phyloP scores from a whole-genome alignment of 2,888 invertebrate species.

The Heliconius charithonia region DNA sequence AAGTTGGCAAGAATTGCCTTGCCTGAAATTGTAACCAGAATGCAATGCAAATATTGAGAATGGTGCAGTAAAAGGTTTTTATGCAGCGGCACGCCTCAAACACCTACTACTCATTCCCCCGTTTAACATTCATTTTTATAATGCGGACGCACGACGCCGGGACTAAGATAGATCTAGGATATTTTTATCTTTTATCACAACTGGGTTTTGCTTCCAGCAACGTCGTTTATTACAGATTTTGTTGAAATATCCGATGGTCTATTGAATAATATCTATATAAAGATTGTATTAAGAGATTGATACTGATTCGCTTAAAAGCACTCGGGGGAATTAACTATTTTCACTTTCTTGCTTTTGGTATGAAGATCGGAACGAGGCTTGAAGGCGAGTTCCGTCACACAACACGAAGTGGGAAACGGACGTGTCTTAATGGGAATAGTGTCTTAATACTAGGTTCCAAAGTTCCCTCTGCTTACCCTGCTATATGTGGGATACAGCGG shows the following conservation, averaged over 20 bases:
- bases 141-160: slow-evolving; percentile 36
- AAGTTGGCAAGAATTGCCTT: slow-evolving; percentile 64
- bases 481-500: too few species aligned
- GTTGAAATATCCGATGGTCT: neutral
- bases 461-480: too few species aligned
- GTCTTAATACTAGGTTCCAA: too few species aligned
- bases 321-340: too few species aligned
- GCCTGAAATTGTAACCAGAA: slow-evolving; percentile 68
- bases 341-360: too few species aligned
- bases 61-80: slow-evolving; percentile 66
- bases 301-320: too few species aligned
- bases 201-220: neutral
- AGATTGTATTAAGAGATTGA: neutral
- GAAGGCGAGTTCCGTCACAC: too few species aligned
- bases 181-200: slow-evolving; percentile 24
- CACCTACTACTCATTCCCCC: slow-evolving; percentile 51
- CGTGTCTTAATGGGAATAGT: too few species aligned
- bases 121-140: slow-evolving; percentile 47
- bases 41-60: slow-evolving; percentile 79
- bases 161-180: slow-evolving; percentile 28
- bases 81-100: slow-evolving; percentile 69
- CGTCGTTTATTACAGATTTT: neutral
- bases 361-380: too few species aligned
- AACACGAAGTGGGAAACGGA: too few species aligned
- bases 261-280: neutral